Conservation (phyloP, 2,888 invertebrate genomes). For the Papilio demoleus region DNA sequence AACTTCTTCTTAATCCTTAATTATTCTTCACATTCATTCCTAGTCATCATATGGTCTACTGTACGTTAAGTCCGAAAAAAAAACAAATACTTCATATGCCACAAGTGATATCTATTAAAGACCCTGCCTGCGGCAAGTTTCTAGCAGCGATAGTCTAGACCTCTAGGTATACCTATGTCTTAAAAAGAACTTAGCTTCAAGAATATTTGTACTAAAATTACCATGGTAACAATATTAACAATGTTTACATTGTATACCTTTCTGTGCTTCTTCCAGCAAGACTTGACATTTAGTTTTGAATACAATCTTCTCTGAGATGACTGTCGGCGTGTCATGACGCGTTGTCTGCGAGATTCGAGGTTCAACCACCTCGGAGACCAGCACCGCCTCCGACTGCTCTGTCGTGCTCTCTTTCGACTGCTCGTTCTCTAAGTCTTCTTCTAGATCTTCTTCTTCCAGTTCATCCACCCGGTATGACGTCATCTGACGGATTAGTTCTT, state of each 20-base stretch:
- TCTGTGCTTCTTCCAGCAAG: conserved; percentile 75
- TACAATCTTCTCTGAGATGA: conserved; percentile 60
- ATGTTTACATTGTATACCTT: conserved; percentile 57
- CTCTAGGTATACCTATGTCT: too few species aligned
- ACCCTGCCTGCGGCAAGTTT: too few species aligned
- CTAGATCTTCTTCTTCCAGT: conserved; percentile 77
- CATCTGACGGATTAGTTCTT: conserved; percentile 88
- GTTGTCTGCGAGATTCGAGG: conserved; percentile 69
- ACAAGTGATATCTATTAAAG: too few species aligned
- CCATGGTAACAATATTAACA: neutral
- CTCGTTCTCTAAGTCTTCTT: conserved; percentile 59
- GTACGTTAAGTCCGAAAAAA: too few species aligned
- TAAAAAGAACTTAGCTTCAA: too few species aligned
- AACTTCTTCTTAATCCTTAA: too few species aligned
- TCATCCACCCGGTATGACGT: conserved; percentile 81
- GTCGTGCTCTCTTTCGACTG: conserved; percentile 48
- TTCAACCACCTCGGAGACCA: conserved; percentile 65
- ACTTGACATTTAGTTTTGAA: conserved; percentile 83
- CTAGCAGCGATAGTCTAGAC: too few species aligned
- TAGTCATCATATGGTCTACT: too few species aligned
- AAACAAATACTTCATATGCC: too few species aligned
- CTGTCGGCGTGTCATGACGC: conserved; percentile 55
- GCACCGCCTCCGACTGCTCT: conserved; percentile 52
- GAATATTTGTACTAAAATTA: neutral
- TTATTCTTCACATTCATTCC: too few species aligned